Base-by-base conservation (phyloP, 2,888 invertebrate genomes). In the Hipparchia sbordonii region DNA sequence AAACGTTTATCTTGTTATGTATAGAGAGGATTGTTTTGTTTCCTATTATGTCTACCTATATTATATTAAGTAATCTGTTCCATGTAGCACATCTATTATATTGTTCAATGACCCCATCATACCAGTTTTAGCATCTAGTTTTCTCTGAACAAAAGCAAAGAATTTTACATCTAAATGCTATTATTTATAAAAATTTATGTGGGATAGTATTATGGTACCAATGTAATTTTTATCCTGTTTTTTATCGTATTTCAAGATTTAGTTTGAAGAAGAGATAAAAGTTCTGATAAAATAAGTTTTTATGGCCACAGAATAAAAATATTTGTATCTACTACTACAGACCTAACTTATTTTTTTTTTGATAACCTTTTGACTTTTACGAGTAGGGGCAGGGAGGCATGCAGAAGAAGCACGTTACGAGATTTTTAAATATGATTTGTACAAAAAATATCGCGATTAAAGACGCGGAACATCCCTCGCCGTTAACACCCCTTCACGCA, bases 401-500 rank as follows among this genome's bases (percentile, higher is more conserved):
- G n/a, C n/a, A 54, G 54, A 54, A 54, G 33, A 33, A 60, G 6
- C 33, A 59, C 33, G 6, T 59, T 39, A 39, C 9, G 6, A 39
- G 10, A 39, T 10, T 39, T 33, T 60, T 39, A 60, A 39, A 60
- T 60, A 60, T 9, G 9, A 62, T 23, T 46, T 23, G 12, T 60
- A 73, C 59, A 78, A 74, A 78, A 78, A 77, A 75, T 68, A 39
- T 71, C 71, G 72, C 66, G 72, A 67, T 67, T 62, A 67, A 71
- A 77, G 65, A 82, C 82, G 82, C 81, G 84, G 82, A 83, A 83
- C 84, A 84, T 82, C 81, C 84, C 82, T 85, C 57, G 73, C 59
- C 82, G 85, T 89, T 91, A 87, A 89, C 90, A 89, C 90, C 87
- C 88, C 82, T 82, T 74, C 2, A 39, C 74, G 79, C 81, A 60